phyloP scores from a whole-genome alignment of 2,113 vertebrate species.

The Xiphophorus couchianus region DNA sequence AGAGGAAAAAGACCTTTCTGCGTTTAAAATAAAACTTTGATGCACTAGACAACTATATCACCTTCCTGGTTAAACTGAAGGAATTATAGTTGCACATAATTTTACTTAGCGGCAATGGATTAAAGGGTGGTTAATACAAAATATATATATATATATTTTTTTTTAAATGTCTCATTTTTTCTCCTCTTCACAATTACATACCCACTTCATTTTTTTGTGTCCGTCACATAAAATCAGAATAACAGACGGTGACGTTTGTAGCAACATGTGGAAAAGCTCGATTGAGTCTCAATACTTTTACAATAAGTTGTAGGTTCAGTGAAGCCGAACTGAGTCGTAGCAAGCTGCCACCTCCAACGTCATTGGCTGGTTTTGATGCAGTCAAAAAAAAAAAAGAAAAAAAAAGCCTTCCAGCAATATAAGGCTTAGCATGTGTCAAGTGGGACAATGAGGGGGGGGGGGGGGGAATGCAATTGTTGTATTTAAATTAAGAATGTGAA shows the following conservation, averaged over 20 bases:
- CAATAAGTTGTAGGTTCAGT: background rate
- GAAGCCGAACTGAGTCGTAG: background rate
- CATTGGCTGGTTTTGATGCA: background rate
- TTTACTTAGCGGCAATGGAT: background rate
- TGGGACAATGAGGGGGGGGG: too few relatives aligned
- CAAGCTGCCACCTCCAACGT: background rate
- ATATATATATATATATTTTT: too few relatives aligned
- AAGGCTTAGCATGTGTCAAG: too few relatives aligned
- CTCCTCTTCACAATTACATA: background rate
- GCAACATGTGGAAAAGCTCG: too few relatives aligned
- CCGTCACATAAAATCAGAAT: background rate
- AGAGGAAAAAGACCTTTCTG: background rate
- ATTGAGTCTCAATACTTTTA: too few relatives aligned
- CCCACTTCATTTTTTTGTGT: background rate
- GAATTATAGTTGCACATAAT: background rate
- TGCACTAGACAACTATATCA: too few relatives aligned
- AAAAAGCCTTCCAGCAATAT: too few relatives aligned
- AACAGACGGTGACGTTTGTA: background rate
- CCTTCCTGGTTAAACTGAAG: too few relatives aligned
- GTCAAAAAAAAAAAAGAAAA: too few relatives aligned
- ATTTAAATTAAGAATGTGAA: too few relatives aligned
- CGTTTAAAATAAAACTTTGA: background rate
- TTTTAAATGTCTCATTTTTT: too few relatives aligned
- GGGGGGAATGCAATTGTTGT: too few relatives aligned
- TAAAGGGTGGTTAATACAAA: background rate